Conservation (phyloP, 2,888 invertebrate species). For the Calephelis perditalis region DNA sequence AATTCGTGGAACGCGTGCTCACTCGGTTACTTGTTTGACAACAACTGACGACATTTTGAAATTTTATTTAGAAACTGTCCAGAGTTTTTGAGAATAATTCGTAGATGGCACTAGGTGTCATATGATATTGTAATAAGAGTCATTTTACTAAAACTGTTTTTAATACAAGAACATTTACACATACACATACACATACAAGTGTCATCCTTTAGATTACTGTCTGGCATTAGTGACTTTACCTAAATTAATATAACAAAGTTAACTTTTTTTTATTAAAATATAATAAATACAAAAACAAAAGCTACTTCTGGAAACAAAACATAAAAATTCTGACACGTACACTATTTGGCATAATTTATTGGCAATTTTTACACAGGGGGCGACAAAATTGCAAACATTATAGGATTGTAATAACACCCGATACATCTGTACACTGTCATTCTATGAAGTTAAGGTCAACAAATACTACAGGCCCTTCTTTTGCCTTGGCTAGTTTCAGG, state of each 20-base stretch:
- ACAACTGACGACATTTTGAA: conserved; percentile 8
- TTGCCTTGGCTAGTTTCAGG: conserved; percentile 26
- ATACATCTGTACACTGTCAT: conserved; percentile 27
- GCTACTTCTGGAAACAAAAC: conserved; percentile 19
- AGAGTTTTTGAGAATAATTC: conserved; percentile 1
- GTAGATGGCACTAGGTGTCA: conserved; percentile 1
- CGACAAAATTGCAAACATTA: conserved; percentile 25
- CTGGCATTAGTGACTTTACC: conserved; percentile 13
- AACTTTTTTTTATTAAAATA: conserved; percentile 18
- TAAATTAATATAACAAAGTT: conserved; percentile 18
- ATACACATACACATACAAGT: too few species aligned
- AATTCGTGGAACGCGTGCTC: conserved; percentile 2
- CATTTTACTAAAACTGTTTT: neutral
- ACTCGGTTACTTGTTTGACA: neutral
- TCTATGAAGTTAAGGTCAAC: conserved; percentile 25
- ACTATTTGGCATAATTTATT: conserved; percentile 24
- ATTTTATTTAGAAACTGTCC: conserved; percentile 6
- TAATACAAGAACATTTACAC: conserved; percentile 4
- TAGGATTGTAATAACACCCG: conserved; percentile 23
- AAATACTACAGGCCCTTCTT: conserved; percentile 27
- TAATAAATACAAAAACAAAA: conserved; percentile 16
- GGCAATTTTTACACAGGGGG: conserved; percentile 14
- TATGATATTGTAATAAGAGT: conserved; percentile 1
- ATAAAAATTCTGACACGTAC: conserved; percentile 23
- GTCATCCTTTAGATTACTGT: conserved; percentile 12